Base-by-base conservation (phyloP, 2,888 invertebrate species). In the Cantharis rustica region DNA sequence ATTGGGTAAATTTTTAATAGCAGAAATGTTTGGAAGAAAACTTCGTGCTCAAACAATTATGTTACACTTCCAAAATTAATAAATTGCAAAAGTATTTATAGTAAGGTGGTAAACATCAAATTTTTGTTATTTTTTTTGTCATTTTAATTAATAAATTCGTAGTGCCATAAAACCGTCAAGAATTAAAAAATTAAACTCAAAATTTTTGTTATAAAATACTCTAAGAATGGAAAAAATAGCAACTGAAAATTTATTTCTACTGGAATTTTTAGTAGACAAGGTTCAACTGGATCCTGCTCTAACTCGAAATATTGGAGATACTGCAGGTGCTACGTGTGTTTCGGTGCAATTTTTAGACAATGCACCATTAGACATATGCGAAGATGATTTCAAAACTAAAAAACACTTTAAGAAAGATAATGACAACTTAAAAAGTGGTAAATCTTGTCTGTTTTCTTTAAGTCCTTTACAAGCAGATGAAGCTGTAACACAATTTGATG, bases 371-470 rank as follows among this genome's bases (percentile, higher is more conserved):
- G 90, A 91, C 80, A 91, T 93, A 76, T 91, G 91, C 84, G 93
- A 93, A 81, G 91, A 92, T 77, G 91, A 92, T 71, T 86, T 88
- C 69, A 78, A 84, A 0, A 86, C 87, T 0, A 84, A 86, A 10
- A 83, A 82, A 75, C 82, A 76, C 78, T 82, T 63, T 62, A 78
- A 70, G 86, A 89, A 2, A 89, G 89, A 66, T 83, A 86, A 47
- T 11, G 82, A 80, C 5, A 86, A 88, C 0, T 90, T 92, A 75
- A 92, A 91, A 83, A 92, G 89, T 80, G 93, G 93, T 23, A 93
- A 93, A 85, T 93, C 93, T 0, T 93, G 93, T 81, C 87, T 93
- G n/a, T 93, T 93, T 83, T 92, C 92, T 0, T 85, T 93, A 3
- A 90, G 91, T 23, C 89, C 90, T 64, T 81, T 85, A 9, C 90